Conservation (phyloP, 53 echinoderm and acorn worm genomes). For the Mesocentrotus franciscanus region DNA sequence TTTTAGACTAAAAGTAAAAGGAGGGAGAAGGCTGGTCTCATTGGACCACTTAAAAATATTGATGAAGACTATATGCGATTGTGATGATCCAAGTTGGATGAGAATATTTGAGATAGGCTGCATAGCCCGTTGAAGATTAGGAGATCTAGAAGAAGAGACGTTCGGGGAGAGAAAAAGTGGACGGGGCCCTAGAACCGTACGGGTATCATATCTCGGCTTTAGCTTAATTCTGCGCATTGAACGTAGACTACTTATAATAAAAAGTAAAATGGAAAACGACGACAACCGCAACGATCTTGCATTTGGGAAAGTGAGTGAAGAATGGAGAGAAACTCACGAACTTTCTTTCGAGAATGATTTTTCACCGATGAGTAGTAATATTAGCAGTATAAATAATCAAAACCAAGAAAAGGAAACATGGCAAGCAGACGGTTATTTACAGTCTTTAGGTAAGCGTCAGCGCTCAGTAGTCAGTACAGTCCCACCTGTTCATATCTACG, state of each 20-base stretch:
- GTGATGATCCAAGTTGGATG: too few species aligned
- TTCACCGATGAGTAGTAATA: neutral
- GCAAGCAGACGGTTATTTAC: conserved; percentile 54
- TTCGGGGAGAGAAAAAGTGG: neutral
- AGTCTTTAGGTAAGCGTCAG: conserved; percentile 34
- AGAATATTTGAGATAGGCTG: too few species aligned
- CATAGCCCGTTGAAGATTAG: too few species aligned
- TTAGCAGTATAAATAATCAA: neutral
- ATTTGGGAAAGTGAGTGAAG: conserved; percentile 50
- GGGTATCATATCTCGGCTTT: neutral
- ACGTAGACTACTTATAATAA: neutral
- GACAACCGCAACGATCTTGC: conserved; percentile 10
- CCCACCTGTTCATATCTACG: conserved; percentile 22
- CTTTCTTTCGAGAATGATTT: conserved; percentile 58
- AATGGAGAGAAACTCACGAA: neutral
- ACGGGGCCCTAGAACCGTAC: neutral
- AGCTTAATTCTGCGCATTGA: neutral
- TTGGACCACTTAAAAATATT: too few species aligned
- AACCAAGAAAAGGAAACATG: conserved; percentile 20
- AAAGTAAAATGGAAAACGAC: neutral
- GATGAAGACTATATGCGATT: too few species aligned
- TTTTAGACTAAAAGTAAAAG: too few species aligned
- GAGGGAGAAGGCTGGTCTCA: too few species aligned
- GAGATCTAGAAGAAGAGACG: neutral
- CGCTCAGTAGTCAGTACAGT: neutral